These are phyloP conservation scores for Triops cancriformis DNA, from an alignment of 1,140 invertebrate species.

Conservation along the genomic window DNA sequence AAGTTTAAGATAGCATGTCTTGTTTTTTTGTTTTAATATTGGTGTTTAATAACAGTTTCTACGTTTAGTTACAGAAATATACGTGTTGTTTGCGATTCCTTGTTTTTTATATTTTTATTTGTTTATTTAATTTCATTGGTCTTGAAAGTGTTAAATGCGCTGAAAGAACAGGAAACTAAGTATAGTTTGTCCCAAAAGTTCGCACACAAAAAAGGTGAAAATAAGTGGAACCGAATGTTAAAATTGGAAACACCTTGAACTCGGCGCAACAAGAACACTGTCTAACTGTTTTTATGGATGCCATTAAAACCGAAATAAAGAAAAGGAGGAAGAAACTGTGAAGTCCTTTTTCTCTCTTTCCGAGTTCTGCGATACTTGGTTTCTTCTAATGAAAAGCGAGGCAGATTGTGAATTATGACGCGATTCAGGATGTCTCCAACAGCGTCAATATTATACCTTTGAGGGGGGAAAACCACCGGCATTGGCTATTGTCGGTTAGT, in stretches of 20 bases:
- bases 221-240: not conserved
- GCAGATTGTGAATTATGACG: conserved; percentile 13
- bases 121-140: no score
- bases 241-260: not conserved
- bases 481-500: not conserved
- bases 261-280: not conserved
- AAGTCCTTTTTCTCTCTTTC: not conserved
- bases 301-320: not conserved
- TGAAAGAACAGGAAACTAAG: no score
- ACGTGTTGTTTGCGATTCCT: no score
- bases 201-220: not conserved
- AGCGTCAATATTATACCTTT: conserved; percentile 10
- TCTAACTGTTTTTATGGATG: not conserved
- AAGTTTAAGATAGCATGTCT: no score
- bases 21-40: no score
- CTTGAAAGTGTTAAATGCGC: no score
- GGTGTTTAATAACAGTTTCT: no score
- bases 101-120: no score
- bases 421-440: conserved; percentile 12
- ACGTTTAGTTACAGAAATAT: no score
- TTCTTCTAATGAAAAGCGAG: conserved; percentile 11
- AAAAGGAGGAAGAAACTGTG: not conserved
- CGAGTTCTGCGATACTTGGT: not conserved
- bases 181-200: no score
- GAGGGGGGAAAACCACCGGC: not conserved